Percentiles rank a stretch among this genome's conserved stretches.
Conservation (phyloP, 2,888 invertebrate species). For the Xestobium rufovillosum region DNA sequence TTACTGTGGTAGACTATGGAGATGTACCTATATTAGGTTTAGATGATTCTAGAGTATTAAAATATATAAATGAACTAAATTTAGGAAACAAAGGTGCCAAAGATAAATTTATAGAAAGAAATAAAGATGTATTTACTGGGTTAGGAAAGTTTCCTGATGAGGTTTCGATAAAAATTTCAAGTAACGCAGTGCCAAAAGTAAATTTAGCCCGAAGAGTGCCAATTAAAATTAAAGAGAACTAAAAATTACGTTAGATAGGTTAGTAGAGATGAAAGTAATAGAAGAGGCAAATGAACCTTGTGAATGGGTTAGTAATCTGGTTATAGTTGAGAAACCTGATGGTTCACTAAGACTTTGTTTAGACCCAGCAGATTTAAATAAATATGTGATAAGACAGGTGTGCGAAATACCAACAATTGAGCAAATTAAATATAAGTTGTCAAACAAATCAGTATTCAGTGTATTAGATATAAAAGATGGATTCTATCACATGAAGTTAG, state of each 20-base stretch:
- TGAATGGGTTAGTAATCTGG: constrained; percentile 24
- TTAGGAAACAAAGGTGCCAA: not conserved
- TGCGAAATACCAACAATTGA: constrained; percentile 24
- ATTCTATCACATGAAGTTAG: constrained; percentile 30
- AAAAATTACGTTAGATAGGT: constrained; percentile 10
- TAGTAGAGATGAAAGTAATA: constrained; percentile 15
- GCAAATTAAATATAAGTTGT: constrained; percentile 19
- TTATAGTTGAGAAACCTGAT: constrained; percentile 28
- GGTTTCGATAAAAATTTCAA: constrained; percentile 13
- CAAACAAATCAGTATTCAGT: constrained; percentile 22
- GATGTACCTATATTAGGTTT: constrained; percentile 13
- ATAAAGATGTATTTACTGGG: constrained; percentile 9
- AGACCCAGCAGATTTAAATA: constrained; percentile 27
- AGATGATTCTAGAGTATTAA: constrained; percentile 10
- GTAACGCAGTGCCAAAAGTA: constrained; percentile 10
- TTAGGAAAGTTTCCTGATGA: constrained; percentile 9
- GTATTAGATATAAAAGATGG: constrained; percentile 31
- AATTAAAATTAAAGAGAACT: constrained; percentile 9
- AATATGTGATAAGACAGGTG: constrained; percentile 21
- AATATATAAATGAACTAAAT: constrained; percentile 6
- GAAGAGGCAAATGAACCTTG: constrained; percentile 14
- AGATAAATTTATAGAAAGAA: constrained; percentile 7
- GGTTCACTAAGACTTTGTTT: constrained; percentile 26
- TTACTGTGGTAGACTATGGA: no score
- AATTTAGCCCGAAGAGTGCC: constrained; percentile 13